Percentiles rank a stretch among this genome's conserved stretches.
Evolutionary conservation across 1,140 invertebrate species (phyloP).

Genomic region (Ridgeia piscesae): DNA sequence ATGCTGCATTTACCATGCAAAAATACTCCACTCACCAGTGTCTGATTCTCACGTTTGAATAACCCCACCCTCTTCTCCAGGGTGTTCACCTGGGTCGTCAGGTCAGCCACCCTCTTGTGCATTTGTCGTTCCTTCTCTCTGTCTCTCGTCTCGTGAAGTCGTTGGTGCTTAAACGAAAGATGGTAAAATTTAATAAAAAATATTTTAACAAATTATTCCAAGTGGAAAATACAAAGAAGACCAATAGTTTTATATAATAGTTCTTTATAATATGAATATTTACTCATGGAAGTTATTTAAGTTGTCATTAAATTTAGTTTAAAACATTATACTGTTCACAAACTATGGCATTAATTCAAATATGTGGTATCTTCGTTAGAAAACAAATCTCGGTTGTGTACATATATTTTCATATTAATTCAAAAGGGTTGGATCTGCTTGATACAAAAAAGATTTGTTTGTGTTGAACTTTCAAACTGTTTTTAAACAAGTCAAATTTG

Average conservation of each 20-base stretch:
- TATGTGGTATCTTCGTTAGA: neutral
- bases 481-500: neutral
- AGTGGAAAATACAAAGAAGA: too few species aligned
- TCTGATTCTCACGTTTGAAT: constrained; percentile 34
- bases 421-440: too few species aligned
- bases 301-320: too few species aligned
- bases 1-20: too few species aligned
- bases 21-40: constrained; percentile 36
- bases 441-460: too few species aligned
- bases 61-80: constrained; percentile 28
- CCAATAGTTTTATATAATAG: too few species aligned
- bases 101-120: constrained; percentile 29
- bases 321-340: too few species aligned
- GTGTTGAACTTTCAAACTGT: neutral
- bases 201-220: too few species aligned
- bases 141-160: constrained; percentile 19
- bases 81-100: constrained; percentile 22
- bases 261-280: too few species aligned
- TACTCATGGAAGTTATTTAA: too few species aligned
- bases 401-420: neutral
- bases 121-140: constrained; percentile 27
- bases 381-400: neutral
- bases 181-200: neutral
- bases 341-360: too few species aligned
- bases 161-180: constrained; percentile 19